Base-by-base conservation (phyloP, 1,140 invertebrate species). In the Babylonia areolata region DNA sequence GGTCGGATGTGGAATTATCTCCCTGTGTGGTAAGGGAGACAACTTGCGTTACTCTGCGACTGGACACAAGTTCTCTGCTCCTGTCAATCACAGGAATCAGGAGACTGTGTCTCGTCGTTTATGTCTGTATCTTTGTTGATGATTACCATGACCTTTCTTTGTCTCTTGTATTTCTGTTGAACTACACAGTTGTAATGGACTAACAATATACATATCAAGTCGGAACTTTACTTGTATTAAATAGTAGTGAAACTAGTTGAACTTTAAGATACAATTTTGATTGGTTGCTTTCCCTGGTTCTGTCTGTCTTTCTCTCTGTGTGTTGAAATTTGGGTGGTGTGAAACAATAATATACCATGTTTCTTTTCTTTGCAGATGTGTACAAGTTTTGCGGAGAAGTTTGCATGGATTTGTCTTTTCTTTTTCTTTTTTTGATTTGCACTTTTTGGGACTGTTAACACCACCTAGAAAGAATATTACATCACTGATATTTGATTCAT, bases 1-100 rank as follows among this genome's bases (percentile, higher is more conserved):
- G 97, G 95, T 95, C 0, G 90, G 88, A 37, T 93, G 93, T 89
- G 93, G 93, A 31, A 9, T 93, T 28, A 86, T 93, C 39, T 89
- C 92, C n/a, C 85, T 92, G 0, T 88, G 91, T 87, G 93, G 93
- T 93, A 91, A 90, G 92, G 75, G 58, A 78, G 86, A 71, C 64
- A 81, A 69, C 77, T 46, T 73, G 28, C n/a, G 3, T 20, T 33
- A 12, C 33, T 31, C 33, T 6, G 23, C 78, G 42, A 58, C 78
- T 54, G 78, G 46, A 40, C 75, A 77, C 40, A 17, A 80, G 78
- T 80, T 80, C 78, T 80, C 78, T 54, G 42, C 78, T 80, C 78
- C 40, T 80, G 78, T 80, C 46, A 35, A 15, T 54, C 35, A 28
- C 37, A 23, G 75, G 75, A 77, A 40, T 77, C 37, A 5, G 75